Evolutionary conservation across 2,113 vertebrate genomes (phyloP).

Genomic region (Alectura lathami): DNA sequence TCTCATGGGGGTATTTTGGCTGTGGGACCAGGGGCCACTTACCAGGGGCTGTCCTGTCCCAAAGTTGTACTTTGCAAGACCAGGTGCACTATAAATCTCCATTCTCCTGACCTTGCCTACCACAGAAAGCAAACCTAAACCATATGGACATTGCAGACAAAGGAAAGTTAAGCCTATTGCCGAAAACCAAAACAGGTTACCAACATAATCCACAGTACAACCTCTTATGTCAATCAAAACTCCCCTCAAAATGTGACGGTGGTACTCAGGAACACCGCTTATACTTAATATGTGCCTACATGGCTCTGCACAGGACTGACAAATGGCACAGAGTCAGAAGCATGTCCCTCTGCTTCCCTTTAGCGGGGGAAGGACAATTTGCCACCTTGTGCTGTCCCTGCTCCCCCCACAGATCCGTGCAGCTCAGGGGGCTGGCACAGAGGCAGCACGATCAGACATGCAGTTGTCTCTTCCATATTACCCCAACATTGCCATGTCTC

Average conservation of each 20-base stretch:
- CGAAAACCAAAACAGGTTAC: not conserved
- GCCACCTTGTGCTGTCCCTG: not conserved
- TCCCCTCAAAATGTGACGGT: rapidly evolving
- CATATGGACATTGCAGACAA: not conserved
- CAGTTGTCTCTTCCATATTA: rapidly evolving
- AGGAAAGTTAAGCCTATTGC: not conserved
- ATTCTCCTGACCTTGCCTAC: rapidly evolving
- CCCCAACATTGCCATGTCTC: rapidly evolving
- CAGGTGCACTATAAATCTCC: not conserved
- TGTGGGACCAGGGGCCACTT: not conserved
- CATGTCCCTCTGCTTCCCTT: too few species aligned
- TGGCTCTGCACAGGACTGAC: not conserved
- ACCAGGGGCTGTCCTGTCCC: not conserved
- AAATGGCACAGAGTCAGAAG: not conserved
- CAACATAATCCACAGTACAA: not conserved
- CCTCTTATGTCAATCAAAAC: not conserved
- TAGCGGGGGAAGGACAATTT: rapidly evolving
- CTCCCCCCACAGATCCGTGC: rapidly evolving
- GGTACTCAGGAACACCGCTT: not conserved
- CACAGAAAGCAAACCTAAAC: not conserved
- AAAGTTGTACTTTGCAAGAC: not conserved
- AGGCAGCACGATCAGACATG: not conserved
- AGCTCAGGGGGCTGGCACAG: not conserved
- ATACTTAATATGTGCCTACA: not conserved
- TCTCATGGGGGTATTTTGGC: not conserved